A percentile compares a stretch with the other conserved stretches of the same genome.
Conservation (phyloP, 2,113 vertebrate genomes). For the Motacilla alba region DNA sequence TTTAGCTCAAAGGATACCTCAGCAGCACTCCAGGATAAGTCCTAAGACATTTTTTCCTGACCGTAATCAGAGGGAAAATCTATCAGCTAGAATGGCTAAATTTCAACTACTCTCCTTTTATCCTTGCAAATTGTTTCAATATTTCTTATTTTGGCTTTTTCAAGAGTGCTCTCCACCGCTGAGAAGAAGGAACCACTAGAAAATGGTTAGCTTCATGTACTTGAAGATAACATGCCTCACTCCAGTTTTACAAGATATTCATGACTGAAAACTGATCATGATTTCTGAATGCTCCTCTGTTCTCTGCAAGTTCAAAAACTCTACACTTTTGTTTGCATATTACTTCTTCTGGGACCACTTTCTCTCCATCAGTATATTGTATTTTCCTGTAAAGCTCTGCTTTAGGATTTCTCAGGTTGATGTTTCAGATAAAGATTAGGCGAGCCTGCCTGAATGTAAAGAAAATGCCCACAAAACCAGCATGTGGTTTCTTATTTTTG, state of each 20-base stretch:
- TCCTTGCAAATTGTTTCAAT: not conserved
- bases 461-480: not conserved
- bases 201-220: not conserved
- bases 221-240: not conserved
- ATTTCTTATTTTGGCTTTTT: not conserved
- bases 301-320: not conserved
- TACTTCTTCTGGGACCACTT: not conserved
- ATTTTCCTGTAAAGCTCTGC: not conserved
- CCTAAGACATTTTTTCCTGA: not conserved
- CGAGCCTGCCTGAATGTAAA: not conserved
- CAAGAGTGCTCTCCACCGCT: not conserved
- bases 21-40: not conserved
- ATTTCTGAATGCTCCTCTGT: slow-evolving; percentile 4
- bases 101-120: not conserved
- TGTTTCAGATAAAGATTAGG: not conserved
- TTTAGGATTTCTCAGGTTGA: not conserved
- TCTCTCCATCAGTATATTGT: not conserved
- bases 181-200: not conserved
- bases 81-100: not conserved
- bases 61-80: not conserved
- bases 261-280: not conserved
- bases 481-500: not conserved
- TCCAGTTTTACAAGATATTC: slow-evolving; percentile 22
- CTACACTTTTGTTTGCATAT: not conserved
- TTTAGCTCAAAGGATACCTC: slow-evolving; percentile 3